Base-by-base conservation (phyloP, 2,888 invertebrate species). In the Lomographa bimaculata region DNA sequence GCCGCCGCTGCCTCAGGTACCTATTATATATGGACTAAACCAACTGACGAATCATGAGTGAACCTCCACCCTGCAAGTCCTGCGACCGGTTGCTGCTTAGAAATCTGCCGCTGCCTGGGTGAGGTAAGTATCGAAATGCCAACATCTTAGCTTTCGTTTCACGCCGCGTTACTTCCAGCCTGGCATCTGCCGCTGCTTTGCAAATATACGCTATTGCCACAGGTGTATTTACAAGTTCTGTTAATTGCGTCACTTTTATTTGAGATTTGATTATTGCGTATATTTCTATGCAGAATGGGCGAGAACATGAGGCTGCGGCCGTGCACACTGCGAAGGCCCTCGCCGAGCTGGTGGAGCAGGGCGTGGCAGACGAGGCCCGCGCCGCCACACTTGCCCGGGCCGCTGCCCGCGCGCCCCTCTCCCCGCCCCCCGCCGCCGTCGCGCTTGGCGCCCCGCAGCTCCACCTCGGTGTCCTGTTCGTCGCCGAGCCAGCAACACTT, bases 361-460 rank as follows among this genome's bases (percentile, higher is more conserved):
- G 80, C 34, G 78, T 67, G 32, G 85, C 81, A 33, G 79, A 81
- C 58, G 84, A 83, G 53, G 64, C 72, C 28, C 77, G 81, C 27
- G 81, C 85, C 7, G 79, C 82, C 5, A 75, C 76, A 14, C 73
- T 87, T 12, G 89, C 82, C n/a, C 79, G 81, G 24, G 80, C 82
- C 11, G 83, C 81, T n/a, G 80, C 82, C 3, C 75, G 79, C 35
- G 78, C 81, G 0, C 80, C 79, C 0, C 74, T 89, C 9, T 60
- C 68, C 1, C 81, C 87, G 3, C 71, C 86, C 1, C 83, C 84
- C 27, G 80, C 83, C 14, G 89, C 90, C 35, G 82, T 89, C 9
- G 90, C 89, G 0, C 78, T 89, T 5, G 89, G 89, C 35, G 84
- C 91, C 3, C 90, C 90, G 5, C 83, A 89, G 35, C 74, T 91